Percentiles rank a stretch among this genome's conserved stretches.
phyloP scores from a whole-genome alignment of 2,113 vertebrate species.

The Cinclus cinclus region DNA sequence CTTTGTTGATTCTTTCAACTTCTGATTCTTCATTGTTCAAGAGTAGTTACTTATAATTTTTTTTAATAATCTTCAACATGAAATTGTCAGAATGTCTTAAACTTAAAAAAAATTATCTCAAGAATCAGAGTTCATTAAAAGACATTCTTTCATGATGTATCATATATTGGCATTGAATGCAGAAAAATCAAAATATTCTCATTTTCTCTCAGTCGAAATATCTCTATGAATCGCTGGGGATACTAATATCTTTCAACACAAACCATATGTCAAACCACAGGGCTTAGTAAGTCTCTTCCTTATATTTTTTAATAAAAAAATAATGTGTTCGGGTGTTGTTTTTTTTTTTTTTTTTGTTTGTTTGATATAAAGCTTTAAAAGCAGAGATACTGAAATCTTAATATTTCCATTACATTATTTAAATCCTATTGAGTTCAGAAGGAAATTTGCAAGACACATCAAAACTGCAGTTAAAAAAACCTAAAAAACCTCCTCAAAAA shows the following conservation, averaged over 20 bases:
- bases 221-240: neutral
- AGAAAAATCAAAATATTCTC: neutral
- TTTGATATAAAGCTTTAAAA: constrained; percentile 5
- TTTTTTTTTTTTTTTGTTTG: constrained; percentile 22
- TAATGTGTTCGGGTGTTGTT: neutral
- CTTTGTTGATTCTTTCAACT: neutral
- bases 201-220: neutral
- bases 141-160: neutral
- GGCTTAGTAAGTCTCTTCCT: neutral
- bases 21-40: neutral
- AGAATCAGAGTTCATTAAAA: neutral
- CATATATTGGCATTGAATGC: neutral
- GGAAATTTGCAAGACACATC: neutral
- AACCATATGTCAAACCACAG: neutral
- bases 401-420: neutral
- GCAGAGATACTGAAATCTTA: neutral
- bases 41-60: neutral
- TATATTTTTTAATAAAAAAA: neutral
- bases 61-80: neutral
- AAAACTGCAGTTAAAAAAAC: neutral
- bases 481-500: neutral
- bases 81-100: neutral
- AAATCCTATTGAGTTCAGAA: neutral
- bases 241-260: neutral
- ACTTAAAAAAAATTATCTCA: neutral